phyloP scores from a whole-genome alignment of 2,113 vertebrate species.

The Odontophorus gujanensis region DNA sequence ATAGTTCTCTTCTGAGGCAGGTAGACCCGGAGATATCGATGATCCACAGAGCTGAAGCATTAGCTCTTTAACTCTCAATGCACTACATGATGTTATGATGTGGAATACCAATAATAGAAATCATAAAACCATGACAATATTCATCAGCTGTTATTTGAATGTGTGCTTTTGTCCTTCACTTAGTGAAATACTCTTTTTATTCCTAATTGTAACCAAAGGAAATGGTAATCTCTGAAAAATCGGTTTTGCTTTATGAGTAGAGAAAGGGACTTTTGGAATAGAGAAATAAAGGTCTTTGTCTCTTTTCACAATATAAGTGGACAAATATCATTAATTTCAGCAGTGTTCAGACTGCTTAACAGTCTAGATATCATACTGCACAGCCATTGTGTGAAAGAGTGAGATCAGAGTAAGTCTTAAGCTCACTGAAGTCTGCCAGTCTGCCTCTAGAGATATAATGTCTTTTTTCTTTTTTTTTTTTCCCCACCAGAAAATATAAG shows the following conservation, averaged over 20 bases:
- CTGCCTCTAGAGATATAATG: neutral
- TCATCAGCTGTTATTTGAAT: neutral
- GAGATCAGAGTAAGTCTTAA: constrained; percentile 9
- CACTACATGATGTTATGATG: too few relatives aligned
- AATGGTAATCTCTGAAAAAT: constrained; percentile 38
- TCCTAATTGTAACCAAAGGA: constrained; percentile 6
- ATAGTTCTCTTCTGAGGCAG: too few relatives aligned
- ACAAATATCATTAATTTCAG: neutral
- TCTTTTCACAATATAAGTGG: neutral
- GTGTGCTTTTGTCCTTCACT: constrained; percentile 2
- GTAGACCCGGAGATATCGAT: too few relatives aligned
- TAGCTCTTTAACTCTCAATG: too few relatives aligned
- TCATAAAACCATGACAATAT: neutral
- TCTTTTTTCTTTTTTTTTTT: neutral
- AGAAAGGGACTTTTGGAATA: constrained; percentile 9
- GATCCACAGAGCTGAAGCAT: too few relatives aligned
- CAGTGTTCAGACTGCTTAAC: neutral
- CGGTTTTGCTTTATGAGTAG: neutral
- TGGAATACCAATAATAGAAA: too few relatives aligned
- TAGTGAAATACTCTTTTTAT: constrained; percentile 15
- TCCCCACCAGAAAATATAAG: neutral
- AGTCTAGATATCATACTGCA: neutral
- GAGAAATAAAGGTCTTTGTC: neutral
- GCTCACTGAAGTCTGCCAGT: neutral
- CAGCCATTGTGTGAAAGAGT: neutral